Conservation (phyloP, 2,797 vertebrate genomes). For the Pygocentrus nattereri region DNA sequence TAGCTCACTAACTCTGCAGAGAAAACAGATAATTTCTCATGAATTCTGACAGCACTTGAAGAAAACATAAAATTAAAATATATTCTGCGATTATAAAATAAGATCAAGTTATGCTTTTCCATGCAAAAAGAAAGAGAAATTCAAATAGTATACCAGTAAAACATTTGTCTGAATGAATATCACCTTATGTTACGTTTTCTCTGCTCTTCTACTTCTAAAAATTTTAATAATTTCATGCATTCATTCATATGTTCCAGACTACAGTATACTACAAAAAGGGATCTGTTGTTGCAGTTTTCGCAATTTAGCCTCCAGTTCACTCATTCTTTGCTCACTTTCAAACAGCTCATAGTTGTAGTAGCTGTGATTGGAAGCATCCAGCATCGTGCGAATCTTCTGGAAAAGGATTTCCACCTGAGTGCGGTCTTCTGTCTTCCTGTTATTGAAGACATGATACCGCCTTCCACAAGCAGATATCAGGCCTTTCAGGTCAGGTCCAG, state of each 20-base stretch:
- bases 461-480: not conserved
- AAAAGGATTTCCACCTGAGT: constrained; percentile 3
- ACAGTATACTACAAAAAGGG: not conserved
- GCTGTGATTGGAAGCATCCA: not conserved
- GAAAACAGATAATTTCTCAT: no score
- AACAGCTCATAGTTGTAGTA: constrained; percentile 42
- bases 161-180: no score
- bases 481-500: not conserved
- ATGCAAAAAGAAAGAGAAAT: no score
- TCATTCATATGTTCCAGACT: not conserved
- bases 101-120: no score
- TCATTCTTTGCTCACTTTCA: not conserved
- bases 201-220: no score
- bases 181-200: no score
- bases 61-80: no score
- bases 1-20: no score
- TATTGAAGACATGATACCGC: constrained; percentile 31
- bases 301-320: not conserved
- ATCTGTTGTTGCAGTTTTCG: not conserved
- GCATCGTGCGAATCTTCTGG: not conserved
- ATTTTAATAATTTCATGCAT: no score
- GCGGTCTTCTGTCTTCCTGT: not conserved
- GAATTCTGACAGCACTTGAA: no score
- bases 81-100: no score
- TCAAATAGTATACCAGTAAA: no score